Percentiles rank a stretch among this genome's conserved stretches.
These are phyloP conservation scores for Anodontia alba DNA, from an alignment of 2,888 invertebrate genomes.

Conservation along the genomic window DNA sequence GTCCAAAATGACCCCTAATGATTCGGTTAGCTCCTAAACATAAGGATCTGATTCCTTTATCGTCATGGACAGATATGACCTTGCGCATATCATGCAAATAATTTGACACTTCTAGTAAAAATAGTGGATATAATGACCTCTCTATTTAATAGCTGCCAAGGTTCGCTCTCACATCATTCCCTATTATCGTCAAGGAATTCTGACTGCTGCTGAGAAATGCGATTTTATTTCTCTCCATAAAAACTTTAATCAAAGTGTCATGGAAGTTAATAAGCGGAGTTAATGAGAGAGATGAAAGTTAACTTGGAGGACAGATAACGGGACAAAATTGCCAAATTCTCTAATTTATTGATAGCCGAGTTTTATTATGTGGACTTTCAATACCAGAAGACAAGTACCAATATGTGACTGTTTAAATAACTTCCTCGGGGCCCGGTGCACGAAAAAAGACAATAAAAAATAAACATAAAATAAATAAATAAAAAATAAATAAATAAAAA, in stretches of 20 bases:
- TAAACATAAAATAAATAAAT: no score
- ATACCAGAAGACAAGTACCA: no score
- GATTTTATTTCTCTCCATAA: neutral
- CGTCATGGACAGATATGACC: neutral
- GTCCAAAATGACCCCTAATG: slow-evolving; percentile 13
- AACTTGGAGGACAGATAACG: neutral
- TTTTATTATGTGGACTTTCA: no score
- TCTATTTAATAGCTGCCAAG: slow-evolving; percentile 14
- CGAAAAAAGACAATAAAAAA: no score
- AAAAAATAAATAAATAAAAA: no score
- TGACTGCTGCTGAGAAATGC: neutral
- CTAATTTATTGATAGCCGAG: neutral
- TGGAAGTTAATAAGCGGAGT: neutral
- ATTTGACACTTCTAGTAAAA: slow-evolving; percentile 20
- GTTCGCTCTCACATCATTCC: neutral
- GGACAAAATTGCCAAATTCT: neutral
- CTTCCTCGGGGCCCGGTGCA: no score
- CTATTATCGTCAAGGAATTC: neutral
- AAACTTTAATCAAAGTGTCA: slow-evolving; percentile 13
- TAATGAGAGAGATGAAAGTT: slow-evolving; percentile 1
- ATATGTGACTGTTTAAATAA: no score
- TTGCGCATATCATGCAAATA: slow-evolving; percentile 11
- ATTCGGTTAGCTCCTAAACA: slow-evolving; percentile 11
- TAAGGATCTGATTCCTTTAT: slow-evolving; percentile 33
- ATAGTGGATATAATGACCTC: neutral